Conservation (phyloP, 2,888 invertebrate species). For the Microplitis manilae region DNA sequence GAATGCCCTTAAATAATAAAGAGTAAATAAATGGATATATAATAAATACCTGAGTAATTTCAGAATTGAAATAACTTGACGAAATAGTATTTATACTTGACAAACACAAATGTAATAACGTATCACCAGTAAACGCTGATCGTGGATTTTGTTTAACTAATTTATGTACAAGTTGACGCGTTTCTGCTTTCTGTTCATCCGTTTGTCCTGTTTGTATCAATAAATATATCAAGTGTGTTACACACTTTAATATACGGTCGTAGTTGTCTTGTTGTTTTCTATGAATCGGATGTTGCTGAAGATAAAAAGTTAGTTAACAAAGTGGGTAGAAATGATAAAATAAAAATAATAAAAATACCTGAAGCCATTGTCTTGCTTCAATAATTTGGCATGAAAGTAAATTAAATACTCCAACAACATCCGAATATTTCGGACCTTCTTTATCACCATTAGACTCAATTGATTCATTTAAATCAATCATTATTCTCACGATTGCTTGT, state of each 20-base stretch:
- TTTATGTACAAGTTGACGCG: conserved; percentile 72
- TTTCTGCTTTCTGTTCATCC: conserved; percentile 71
- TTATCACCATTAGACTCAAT: conserved; percentile 72
- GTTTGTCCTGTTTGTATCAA: conserved; percentile 77
- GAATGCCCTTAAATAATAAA: too few relatives aligned
- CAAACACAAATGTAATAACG: conserved; percentile 88
- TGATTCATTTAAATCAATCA: conserved; percentile 81
- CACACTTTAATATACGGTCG: conserved; percentile 85
- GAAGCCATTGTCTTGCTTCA: conserved; percentile 69
- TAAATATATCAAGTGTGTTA: conserved; percentile 84
- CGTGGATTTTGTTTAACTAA: conserved; percentile 79
- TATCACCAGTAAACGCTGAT: conserved; percentile 81
- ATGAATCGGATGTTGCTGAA: conserved; percentile 80
- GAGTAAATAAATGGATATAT: conserved; percentile 12
- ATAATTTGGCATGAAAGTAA: conserved; percentile 79
- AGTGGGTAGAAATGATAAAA: not conserved
- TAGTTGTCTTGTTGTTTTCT: conserved; percentile 86
- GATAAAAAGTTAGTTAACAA: conserved; percentile 44
- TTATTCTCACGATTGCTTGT: conserved; percentile 87
- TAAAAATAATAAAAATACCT: conserved; percentile 55
- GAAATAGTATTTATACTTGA: conserved; percentile 84
- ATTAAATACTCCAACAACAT: conserved; percentile 81
- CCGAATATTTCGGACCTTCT: conserved; percentile 77
- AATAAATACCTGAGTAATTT: conserved; percentile 75
- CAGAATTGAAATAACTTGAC: conserved; percentile 81